Evolutionary conservation across 53 echinoderm and acorn worm species (phyloP), one percentile per base, ranked within the genome.

Genomic region (Apostichopus leukothele): DNA sequence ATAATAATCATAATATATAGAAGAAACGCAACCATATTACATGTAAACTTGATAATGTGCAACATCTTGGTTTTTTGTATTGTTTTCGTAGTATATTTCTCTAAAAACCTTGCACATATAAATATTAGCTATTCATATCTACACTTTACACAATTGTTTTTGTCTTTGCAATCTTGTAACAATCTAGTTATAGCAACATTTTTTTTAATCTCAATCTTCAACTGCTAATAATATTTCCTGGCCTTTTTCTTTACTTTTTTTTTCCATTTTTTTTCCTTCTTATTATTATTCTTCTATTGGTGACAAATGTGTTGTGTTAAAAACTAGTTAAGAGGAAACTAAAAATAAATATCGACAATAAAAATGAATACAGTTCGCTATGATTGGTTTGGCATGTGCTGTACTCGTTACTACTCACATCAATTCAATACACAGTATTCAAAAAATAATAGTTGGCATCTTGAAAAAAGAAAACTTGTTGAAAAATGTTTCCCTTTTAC

Each of bases 31-130:
- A 81, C 60, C 18, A 22, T 59, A 81, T 71, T 81, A 81, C 81
- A 81, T 81, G 21, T 81, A 22, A 52, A 59, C 81, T 81, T 55
- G 81, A 81, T 52, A 81, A 9, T 81, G 81, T 81, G 81, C 81
- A 81, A 81, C 81, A 59, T 25, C 81, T 59, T 81, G 81, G 81
- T 54, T 39, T 39, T 39, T 39, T 39, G 39, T 39, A 39, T 3
- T 39, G 39, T 39, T 39, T 39, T 39, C 0, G 39, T 81, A 50
- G 23, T 81, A 81, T 54, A 81, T 81, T 55, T 81, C 60, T 52
- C 55, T 81, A 59, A 81, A 39, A 71, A 81, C 81, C 81, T 81
- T 81, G 81, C 81, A 81, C 81, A 81, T 16, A 81, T 81, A 81
- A 81, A 81, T 81, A 52, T 39, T 39, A 77, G 57, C 57, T 10